phyloP scores from a whole-genome alignment of 2,888 invertebrate species.

The Nomada fucata region DNA sequence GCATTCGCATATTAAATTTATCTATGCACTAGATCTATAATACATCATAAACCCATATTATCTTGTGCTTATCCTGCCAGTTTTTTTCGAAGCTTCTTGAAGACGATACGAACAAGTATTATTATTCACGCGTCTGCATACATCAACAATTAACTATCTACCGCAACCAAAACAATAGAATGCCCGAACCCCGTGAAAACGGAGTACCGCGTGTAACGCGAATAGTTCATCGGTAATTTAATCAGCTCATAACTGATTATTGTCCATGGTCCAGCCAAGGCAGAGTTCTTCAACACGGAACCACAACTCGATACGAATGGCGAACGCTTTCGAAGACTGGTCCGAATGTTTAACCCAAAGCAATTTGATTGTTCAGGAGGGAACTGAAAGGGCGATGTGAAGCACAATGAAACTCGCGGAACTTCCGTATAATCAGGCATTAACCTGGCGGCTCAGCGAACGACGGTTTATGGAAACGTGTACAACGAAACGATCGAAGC shows the following conservation, averaged over 20 bases:
- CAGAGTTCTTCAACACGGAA: conserved; percentile 26
- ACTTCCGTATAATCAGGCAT: conserved; percentile 43
- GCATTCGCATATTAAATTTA: no score
- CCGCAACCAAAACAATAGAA: not conserved
- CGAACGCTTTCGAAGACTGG: conserved; percentile 9
- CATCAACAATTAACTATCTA: no score
- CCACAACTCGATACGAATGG: not conserved
- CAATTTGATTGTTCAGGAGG: conserved; percentile 35
- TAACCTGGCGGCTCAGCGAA: conserved; percentile 17
- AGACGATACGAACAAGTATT: no score
- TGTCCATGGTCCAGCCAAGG: conserved; percentile 11
- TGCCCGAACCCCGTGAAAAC: conserved; percentile 34
- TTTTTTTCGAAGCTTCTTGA: no score
- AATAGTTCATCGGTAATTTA: conserved; percentile 44
- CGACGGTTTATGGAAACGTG: conserved; percentile 23
- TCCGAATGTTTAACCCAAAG: conserved; percentile 18
- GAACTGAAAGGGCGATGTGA: conserved; percentile 30
- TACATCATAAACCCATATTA: no score
- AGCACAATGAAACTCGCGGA: conserved; percentile 36
- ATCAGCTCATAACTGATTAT: conserved; percentile 34
- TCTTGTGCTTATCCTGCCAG: no score
- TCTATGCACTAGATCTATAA: no score
- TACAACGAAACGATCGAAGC: conserved; percentile 26
- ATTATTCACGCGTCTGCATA: no score
- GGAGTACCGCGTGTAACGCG: conserved; percentile 46